phyloP scores from a whole-genome alignment of 2,888 invertebrate genomes.

The Gymnosoma rotundatum region DNA sequence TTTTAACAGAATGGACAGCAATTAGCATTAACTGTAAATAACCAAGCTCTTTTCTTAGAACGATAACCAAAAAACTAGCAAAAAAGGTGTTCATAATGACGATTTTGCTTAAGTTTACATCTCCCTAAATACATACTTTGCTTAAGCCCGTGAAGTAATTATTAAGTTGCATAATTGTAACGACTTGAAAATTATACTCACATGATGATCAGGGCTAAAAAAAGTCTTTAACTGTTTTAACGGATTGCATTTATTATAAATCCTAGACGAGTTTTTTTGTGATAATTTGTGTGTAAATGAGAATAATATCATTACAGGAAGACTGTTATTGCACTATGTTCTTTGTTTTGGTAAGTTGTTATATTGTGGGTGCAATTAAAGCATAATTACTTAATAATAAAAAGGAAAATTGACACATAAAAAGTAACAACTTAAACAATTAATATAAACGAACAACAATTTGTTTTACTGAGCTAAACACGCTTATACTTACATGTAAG shows the following conservation, averaged over 20 bases:
- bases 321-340: slow-evolving; percentile 9
- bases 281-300: background rate
- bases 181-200: too few species aligned
- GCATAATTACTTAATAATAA: slow-evolving; percentile 47
- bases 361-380: slow-evolving; percentile 31
- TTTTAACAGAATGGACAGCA: too few species aligned
- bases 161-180: too few species aligned
- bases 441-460: slow-evolving; percentile 38
- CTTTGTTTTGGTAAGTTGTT: slow-evolving; percentile 6
- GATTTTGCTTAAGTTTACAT: too few species aligned
- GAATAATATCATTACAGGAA: slow-evolving; percentile 1
- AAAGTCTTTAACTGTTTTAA: too few species aligned
- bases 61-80: too few species aligned
- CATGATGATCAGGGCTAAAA: too few species aligned
- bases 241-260: background rate
- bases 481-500: background rate
- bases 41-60: too few species aligned
- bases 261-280: background rate
- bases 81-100: too few species aligned
- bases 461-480: slow-evolving; percentile 20
- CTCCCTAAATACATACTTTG: too few species aligned
- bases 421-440: slow-evolving; percentile 3
- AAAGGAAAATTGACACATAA: background rate
- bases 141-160: too few species aligned
- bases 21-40: too few species aligned